phyloP scores from a whole-genome alignment of 2,113 vertebrate species.

The Setophaga petechia region DNA sequence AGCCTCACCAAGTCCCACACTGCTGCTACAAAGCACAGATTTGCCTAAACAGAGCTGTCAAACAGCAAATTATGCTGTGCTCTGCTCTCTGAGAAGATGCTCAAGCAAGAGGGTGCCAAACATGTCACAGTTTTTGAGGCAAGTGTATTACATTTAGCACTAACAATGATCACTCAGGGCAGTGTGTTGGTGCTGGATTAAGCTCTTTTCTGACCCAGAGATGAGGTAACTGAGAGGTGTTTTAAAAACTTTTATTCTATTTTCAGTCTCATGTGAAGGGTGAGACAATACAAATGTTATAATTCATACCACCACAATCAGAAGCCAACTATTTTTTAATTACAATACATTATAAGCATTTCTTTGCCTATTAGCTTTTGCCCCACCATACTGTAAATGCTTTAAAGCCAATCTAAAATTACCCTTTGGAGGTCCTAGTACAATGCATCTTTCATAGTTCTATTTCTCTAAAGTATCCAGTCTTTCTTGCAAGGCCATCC shows the following conservation, averaged over 20 bases:
- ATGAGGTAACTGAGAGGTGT: background rate
- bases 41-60: constrained; percentile 14
- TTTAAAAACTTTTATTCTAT: background rate
- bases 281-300: background rate
- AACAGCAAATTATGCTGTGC: background rate
- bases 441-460: background rate
- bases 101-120: constrained; percentile 25
- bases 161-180: background rate
- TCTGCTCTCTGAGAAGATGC: background rate
- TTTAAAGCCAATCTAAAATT: background rate
- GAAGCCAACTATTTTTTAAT: background rate
- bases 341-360: background rate
- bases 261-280: background rate
- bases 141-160: background rate
- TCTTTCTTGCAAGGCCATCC: background rate
- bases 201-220: background rate
- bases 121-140: background rate
- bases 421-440: background rate
- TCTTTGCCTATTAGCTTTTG: background rate
- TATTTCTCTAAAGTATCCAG: background rate
- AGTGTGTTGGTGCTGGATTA: background rate
- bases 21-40: constrained; percentile 1
- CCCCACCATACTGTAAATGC: background rate
- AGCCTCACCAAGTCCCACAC: background rate
- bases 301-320: background rate